These are phyloP conservation scores for Synaphobranchus kaupii DNA, from an alignment of 2,797 vertebrate genomes.

Conservation along the genomic window DNA sequence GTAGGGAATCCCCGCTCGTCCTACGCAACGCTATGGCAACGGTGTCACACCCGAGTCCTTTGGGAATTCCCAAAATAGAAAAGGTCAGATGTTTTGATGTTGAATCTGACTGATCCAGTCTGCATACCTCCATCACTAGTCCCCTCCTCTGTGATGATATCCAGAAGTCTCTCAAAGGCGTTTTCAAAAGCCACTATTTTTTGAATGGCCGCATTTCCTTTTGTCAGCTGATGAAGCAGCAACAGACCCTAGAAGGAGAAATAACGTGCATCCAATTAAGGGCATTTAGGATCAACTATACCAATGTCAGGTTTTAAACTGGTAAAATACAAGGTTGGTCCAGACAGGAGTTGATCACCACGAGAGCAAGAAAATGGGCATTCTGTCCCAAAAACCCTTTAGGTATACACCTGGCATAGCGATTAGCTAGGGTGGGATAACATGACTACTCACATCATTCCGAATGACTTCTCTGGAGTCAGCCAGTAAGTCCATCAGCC, in stretches of 20 bases:
- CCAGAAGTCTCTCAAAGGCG: conserved; percentile 94
- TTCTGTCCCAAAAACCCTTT: neutral
- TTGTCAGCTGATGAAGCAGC: conserved; percentile 92
- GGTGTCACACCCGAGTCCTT: neutral
- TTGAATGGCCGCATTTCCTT: conserved; percentile 97
- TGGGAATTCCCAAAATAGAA: neutral
- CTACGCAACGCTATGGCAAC: neutral
- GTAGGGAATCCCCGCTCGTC: neutral
- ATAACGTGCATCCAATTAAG: neutral
- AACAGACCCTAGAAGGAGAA: conserved; percentile 80
- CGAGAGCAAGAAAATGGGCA: neutral
- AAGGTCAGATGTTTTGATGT: no score
- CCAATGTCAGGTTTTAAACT: conserved; percentile 1
- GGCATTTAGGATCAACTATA: neutral
- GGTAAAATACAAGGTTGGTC: neutral
- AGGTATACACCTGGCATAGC: neutral
- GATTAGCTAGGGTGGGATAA: neutral
- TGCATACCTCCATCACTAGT: conserved; percentile 92
- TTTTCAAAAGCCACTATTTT: conserved; percentile 99
- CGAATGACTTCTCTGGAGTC: conserved; percentile 98
- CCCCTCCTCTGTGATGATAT: conserved; percentile 96
- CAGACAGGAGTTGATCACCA: no score
- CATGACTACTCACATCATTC: conserved; percentile 86
- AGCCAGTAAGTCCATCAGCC: conserved; percentile 93
- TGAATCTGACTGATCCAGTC: neutral